Conservation (phyloP, 2,113 vertebrate genomes). For the Cryptotis parvus region DNA sequence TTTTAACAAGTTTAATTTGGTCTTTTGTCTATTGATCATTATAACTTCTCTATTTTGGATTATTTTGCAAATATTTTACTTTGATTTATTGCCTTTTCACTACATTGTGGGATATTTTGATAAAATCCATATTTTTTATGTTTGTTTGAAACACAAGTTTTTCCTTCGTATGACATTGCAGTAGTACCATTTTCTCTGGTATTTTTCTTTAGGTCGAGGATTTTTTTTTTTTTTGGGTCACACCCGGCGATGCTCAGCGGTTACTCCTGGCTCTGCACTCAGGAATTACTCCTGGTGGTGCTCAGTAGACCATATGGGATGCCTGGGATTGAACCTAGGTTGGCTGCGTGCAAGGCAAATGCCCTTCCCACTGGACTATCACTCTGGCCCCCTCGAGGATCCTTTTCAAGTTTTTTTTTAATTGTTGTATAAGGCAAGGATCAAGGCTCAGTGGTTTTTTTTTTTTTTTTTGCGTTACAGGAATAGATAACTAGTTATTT, state of each 20-base stretch:
- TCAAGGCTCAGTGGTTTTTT: slow-evolving; percentile 15
- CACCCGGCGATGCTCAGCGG: no score
- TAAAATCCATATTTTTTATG: neutral
- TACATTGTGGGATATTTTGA: slow-evolving; percentile 32
- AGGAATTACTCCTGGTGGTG: no score
- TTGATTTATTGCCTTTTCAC: slow-evolving; percentile 29
- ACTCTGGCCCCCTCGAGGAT: no score
- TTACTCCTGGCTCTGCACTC: no score
- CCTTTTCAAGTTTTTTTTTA: slow-evolving; percentile 43
- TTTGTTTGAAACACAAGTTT: neutral
- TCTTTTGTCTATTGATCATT: slow-evolving; percentile 6
- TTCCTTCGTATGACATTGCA: neutral
- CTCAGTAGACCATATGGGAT: no score
- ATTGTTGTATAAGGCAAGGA: neutral
- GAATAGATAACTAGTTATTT: neutral
- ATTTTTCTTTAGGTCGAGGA: no score
- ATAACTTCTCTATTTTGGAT: neutral
- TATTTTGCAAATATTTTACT: slow-evolving; percentile 18
- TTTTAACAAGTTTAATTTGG: neutral
- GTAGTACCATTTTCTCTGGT: neutral
- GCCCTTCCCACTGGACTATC: no score
- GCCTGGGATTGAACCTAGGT: no score
- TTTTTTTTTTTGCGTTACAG: neutral
- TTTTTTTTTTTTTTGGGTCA: no score
- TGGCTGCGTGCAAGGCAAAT: no score